Evolutionary conservation across 1,140 invertebrate genomes (phyloP).

Genomic region (Lanistes nyassanus): DNA sequence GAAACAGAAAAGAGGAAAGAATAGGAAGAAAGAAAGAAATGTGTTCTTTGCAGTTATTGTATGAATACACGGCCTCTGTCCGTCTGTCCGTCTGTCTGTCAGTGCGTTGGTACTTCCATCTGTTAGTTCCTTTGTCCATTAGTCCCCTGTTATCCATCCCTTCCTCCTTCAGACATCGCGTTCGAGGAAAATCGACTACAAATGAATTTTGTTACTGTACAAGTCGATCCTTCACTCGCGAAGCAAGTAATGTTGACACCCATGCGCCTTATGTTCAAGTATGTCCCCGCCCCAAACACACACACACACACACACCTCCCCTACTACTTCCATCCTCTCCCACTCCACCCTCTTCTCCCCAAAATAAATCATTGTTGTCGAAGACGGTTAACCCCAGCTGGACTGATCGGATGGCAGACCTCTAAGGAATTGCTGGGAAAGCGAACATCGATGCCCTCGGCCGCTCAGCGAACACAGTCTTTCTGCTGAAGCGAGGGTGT

Average conservation of each 20-base stretch:
- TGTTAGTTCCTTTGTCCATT: not conserved
- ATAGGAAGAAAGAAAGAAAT: not conserved
- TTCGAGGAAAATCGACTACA: not conserved
- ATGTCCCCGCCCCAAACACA: not conserved
- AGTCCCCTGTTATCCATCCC: not conserved
- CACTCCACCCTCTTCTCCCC: too few species aligned
- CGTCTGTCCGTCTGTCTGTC: conserved; percentile 1
- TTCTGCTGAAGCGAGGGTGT: too few species aligned
- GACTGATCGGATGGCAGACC: too few species aligned
- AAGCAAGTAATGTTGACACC: too few species aligned
- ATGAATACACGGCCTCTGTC: too few species aligned
- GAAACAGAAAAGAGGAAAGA: conserved; percentile 10
- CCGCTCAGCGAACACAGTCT: too few species aligned
- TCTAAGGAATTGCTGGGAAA: too few species aligned
- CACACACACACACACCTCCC: not conserved
- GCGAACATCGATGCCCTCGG: too few species aligned
- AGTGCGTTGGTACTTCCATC: not conserved
- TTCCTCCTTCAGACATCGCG: not conserved
- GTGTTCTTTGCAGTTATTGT: not conserved
- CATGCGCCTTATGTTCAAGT: not conserved
- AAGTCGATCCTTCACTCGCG: too few species aligned
- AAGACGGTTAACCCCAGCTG: too few species aligned
- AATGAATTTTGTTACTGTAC: not conserved
- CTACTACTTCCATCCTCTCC: not conserved
- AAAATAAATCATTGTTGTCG: too few species aligned